These are phyloP conservation scores for Alfaro cultratus DNA, from an alignment of 2,797 vertebrate species.

Conservation along the genomic window DNA sequence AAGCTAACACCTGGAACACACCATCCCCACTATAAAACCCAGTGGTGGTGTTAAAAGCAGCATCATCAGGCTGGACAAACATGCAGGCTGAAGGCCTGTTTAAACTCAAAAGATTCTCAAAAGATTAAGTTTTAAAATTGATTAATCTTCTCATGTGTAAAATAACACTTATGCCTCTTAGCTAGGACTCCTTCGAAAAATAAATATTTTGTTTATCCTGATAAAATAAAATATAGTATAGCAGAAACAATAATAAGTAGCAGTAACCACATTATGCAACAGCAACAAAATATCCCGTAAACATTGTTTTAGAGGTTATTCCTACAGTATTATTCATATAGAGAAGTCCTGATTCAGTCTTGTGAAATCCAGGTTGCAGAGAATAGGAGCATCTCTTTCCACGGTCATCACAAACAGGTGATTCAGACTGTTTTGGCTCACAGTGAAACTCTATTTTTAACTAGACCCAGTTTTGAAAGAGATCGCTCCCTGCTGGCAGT, in stretches of 20 bases:
- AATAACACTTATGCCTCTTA: background rate
- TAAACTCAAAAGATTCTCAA: background rate
- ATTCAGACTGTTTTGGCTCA: constrained; percentile 17
- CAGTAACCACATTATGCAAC: background rate
- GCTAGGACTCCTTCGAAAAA: too few relatives aligned
- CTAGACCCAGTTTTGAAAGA: constrained; percentile 15
- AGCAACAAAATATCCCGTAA: constrained; percentile 1
- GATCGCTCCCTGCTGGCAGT: constrained; percentile 2
- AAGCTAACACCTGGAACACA: background rate
- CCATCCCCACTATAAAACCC: background rate
- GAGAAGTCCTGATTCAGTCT: constrained; percentile 12
- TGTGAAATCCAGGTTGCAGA: constrained; percentile 7
- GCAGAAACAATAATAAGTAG: background rate
- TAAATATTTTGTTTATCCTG: too few relatives aligned
- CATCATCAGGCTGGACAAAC: background rate
- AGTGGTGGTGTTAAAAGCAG: background rate
- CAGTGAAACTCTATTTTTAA: constrained; percentile 13
- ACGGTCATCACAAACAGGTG: constrained; percentile 7
- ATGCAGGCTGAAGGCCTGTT: background rate
- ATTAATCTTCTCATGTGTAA: background rate
- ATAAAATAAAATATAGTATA: background rate
- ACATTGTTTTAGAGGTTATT: background rate
- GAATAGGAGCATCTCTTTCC: constrained; percentile 3
- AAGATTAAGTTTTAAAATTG: background rate
- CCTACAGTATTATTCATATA: background rate